Evolutionary conservation across 1,140 invertebrate genomes (phyloP), one percentile per base, ranked within the genome.

Genomic region (Tetranychus urticae): DNA sequence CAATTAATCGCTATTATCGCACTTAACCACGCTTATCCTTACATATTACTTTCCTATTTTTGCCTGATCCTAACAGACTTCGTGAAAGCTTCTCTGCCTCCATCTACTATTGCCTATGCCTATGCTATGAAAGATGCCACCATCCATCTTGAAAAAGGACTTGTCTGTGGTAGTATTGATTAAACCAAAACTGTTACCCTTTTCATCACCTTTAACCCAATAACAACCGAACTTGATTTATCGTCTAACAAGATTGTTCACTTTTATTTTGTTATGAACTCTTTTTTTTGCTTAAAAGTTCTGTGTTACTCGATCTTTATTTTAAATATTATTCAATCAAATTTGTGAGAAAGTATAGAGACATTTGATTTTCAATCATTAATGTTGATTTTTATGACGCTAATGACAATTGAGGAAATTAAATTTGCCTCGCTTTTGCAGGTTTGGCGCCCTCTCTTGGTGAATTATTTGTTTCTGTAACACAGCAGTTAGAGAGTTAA

Each of bases 161-260:
- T 66, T 35, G 65, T 66, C 36, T 66, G 65, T 59, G 63, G 58
- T 62, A 34, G 10, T 61, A 42, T 42, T 42, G 23, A 23, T 23
- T 10, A 42, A 42, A 42, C 10, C 5, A 42, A 42, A 23, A 23
- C 10, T 39, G 39, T 60, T 36, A 70, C 73, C n/a, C 69, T 76
- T 23, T 76, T 79, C 66, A 5, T 63, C 7, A 46, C 7, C 7
- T 46, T 8, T 10, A 46, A 46, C 7, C 7, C 45, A 46, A 46
- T 0, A 23, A 14, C n/a, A 31, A 55, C 14, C n/a, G 14, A 14
- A 55, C n/a, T 55, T 55, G n/a, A 10, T 23, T 33, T 31, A 14
- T 55, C 33, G 14, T 55, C 10, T 23, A 13, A 13, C 50, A 54
- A 55, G 2, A 10, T 23, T 31, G 14, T 55, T 34, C 33, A 31